Evolutionary conservation across 2,113 vertebrate species (phyloP).

Genomic region (Crypturellus undulatus): DNA sequence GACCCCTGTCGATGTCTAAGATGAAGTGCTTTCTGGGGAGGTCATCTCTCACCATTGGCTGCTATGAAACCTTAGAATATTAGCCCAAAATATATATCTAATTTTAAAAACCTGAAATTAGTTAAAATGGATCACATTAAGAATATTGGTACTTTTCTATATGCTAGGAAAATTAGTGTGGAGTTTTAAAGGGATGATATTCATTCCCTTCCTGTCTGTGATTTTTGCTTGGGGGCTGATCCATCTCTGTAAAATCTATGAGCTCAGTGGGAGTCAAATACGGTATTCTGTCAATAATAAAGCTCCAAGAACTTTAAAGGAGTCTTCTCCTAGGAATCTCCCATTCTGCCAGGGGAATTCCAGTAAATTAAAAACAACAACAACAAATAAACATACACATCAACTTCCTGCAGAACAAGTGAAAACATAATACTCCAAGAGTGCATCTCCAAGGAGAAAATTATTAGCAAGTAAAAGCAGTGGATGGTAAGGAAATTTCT

Average conservation of each 20-base stretch:
- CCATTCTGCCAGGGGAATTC: neutral
- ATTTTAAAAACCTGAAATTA: neutral
- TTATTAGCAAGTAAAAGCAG: neutral
- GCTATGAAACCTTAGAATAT: neutral
- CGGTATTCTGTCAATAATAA: neutral
- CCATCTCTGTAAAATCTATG: neutral
- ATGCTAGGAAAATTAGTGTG: neutral
- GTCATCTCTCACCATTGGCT: neutral
- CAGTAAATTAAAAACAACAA: neutral
- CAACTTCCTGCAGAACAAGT: constrained; percentile 18
- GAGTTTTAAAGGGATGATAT: neutral
- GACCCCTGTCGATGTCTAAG: neutral
- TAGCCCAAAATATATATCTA: neutral
- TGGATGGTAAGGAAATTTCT: neutral
- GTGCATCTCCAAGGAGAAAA: neutral
- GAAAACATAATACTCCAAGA: neutral
- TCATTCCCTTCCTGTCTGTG: neutral
- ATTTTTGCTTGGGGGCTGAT: neutral
- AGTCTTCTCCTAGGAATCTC: neutral
- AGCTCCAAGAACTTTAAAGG: neutral
- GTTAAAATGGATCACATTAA: neutral
- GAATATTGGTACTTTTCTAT: neutral
- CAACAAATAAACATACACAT: neutral
- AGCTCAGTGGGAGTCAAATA: neutral
- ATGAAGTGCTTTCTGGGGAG: neutral